Evolutionary conservation across 2,888 invertebrate genomes (phyloP), one percentile per base, ranked within the genome.

Genomic region (Keiferia lycopersicella): DNA sequence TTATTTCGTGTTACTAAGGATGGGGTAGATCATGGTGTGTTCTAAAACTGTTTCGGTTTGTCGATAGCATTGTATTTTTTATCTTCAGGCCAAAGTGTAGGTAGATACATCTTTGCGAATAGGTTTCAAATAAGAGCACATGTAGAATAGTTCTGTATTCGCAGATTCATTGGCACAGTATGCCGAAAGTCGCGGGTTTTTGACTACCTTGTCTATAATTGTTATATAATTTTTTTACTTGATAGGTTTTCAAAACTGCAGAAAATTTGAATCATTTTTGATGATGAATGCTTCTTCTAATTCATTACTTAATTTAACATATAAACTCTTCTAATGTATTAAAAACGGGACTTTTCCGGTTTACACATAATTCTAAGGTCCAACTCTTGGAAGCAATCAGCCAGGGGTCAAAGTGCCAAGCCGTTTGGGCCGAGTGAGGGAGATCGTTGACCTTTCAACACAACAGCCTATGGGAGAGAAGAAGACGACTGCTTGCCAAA

Each of bases 1-100:
- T 60, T 53, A 34, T 45, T 61, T 48, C 61, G 61, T 61, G 64
- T 20, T 38, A 16, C 53, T 18, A 56, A 56, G 53, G 39, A 62
- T 60, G 30, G 60, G 60, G 60, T 45, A 26, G 26, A n/a, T 41
- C 41, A 41, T 41, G 41, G 41, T 45, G n/a, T 16, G 16, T 45
- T n/a, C 45, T 3, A 45, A 45, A 45, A 45, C 0, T 45, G 16
- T 45, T n/a, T 45, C 6, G 45, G 45, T 16, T 45, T 7, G 45
- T 45, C 2, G 45, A n/a, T 45, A 45, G n/a, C n/a, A 45, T 45
- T 45, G 45, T 45, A 3, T 6, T 45, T 45, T 45, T 45, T 45
- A n/a, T 16, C n/a, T 16, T 16, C 1, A 34, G 34, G n/a, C n/a
- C n/a, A 34, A 34, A 2, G 26, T 26, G 26, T 26, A n/a, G n/a